Evolutionary conservation across 2,113 vertebrate species (phyloP).

Genomic region (Mus musculus): GRCm39 chr13:36950501-36951000

Average conservation of each 20-base stretch:
- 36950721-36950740: neutral
- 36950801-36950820: conserved; percentile 28
- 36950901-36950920: neutral
- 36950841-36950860: neutral
- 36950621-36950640: neutral
- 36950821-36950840: neutral
- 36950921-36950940: neutral
- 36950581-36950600: neutral
- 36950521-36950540: neutral
- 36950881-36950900: neutral
- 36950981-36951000: neutral
- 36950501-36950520: neutral
- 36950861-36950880: neutral
- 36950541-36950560: neutral
- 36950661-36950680: neutral
- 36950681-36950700: neutral
- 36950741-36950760: neutral
- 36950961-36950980: neutral
- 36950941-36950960: neutral
- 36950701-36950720: conserved; percentile 1
- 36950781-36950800: conserved; percentile 46
- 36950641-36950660: neutral
- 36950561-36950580: neutral
- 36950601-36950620: neutral
- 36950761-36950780: neutral